Evolutionary conservation across 2,113 vertebrate species (phyloP).

Genomic region (Lepus americanus): DNA sequence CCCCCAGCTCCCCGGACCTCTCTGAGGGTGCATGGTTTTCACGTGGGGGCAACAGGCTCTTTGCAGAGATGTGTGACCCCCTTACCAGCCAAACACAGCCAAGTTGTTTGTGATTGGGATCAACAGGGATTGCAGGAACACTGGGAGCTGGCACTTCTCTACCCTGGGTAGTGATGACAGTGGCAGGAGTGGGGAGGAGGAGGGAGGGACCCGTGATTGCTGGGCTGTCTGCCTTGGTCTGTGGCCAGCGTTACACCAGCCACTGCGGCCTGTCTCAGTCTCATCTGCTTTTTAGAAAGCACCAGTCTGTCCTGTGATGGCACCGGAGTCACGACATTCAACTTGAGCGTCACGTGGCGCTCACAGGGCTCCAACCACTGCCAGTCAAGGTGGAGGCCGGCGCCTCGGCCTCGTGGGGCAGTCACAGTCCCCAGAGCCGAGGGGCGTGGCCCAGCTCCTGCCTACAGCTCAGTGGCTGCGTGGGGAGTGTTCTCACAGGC

Average conservation of each 20-base stretch:
- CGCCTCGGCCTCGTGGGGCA: accelerated
- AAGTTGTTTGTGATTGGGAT: conserved; percentile 14
- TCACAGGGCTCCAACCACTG: neutral
- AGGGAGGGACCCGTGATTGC: neutral
- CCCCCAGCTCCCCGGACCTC: neutral
- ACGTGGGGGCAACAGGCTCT: neutral
- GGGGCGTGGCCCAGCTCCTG: accelerated
- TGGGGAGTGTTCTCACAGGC: accelerated
- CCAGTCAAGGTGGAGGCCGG: neutral
- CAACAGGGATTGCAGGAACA: neutral
- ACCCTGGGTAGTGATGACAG: conserved; percentile 2
- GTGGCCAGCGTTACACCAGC: conserved; percentile 14
- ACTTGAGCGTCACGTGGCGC: neutral
- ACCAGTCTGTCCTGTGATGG: neutral
- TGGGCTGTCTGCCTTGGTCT: neutral
- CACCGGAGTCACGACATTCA: neutral
- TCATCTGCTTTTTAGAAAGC: conserved; percentile 13
- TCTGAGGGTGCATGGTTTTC: neutral
- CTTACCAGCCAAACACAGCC: conserved; percentile 33
- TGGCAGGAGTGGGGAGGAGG: no score
- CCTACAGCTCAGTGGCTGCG: neutral
- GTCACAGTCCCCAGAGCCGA: neutral
- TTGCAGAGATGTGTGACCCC: conserved; percentile 17
- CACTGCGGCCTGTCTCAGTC: conserved; percentile 26
- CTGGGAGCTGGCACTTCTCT: neutral